These are phyloP conservation scores for Leptodactylus fallax DNA, from an alignment of 2,797 vertebrate genomes.

Conservation along the genomic window DNA sequence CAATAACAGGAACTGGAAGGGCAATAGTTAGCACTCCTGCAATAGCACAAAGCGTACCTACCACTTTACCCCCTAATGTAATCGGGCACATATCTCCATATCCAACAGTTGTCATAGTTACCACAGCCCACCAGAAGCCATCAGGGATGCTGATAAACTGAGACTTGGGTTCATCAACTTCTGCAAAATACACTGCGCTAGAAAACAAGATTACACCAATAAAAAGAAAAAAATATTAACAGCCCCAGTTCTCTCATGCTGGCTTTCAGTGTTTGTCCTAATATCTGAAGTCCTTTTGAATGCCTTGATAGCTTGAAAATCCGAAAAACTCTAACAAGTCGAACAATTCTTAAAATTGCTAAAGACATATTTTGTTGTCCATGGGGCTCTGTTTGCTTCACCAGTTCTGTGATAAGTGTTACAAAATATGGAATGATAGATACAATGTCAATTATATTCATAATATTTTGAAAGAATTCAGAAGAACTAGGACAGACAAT, in stretches of 20 bases:
- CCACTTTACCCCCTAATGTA: constrained; percentile 95
- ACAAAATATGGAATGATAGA: constrained; percentile 98
- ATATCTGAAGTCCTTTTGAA: constrained; percentile 92
- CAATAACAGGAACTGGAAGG: constrained; percentile 95
- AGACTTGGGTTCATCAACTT: constrained; percentile 95
- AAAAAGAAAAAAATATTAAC: constrained; percentile 97
- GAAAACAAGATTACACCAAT: constrained; percentile 98
- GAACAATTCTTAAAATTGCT: constrained; percentile 92
- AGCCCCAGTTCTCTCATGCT: constrained; percentile 91
- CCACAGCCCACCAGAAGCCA: constrained; percentile 99
- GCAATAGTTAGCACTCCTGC: constrained; percentile 96
- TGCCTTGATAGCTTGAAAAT: constrained; percentile 97
- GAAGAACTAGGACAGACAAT: constrained; percentile 95
- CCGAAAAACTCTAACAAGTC: constrained; percentile 92
- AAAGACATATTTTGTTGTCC: constrained; percentile 93
- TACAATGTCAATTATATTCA: constrained; percentile 97
- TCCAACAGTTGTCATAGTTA: constrained; percentile 98
- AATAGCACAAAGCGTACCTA: constrained; percentile 95
- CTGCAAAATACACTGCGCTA: constrained; percentile 97
- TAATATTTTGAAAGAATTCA: constrained; percentile 95
- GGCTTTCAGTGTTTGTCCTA: constrained; percentile 91
- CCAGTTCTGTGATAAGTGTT: constrained; percentile 90
- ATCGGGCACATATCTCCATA: constrained; percentile 98
- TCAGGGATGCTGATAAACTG: constrained; percentile 98
- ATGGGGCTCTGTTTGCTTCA: constrained; percentile 82